These are phyloP conservation scores for pig (Sus scrofa) DNA, from an alignment of 2,113 vertebrate species.

Conservation along the genomic window T2T-Sscrofa CM000819.6:105106501-105107000, in stretches of 20 bases:
- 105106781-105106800: background rate
- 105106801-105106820: background rate
- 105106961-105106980: background rate
- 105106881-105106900: background rate
- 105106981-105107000: background rate
- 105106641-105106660: background rate
- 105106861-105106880: background rate
- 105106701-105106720: background rate
- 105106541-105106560: background rate
- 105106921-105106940: background rate
- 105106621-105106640: background rate
- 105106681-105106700: background rate
- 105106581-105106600: background rate
- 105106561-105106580: background rate
- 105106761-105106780: background rate
- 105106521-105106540: background rate
- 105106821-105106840: background rate
- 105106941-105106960: background rate
- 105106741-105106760: background rate
- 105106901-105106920: background rate
- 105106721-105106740: background rate
- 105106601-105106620: background rate
- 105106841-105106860: background rate
- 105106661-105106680: background rate
- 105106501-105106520: background rate